Percentiles rank a stretch among this genome's conserved stretches.
Evolutionary conservation across 2,113 vertebrate genomes (phyloP).

Genomic region (Reinhardtius hippoglossoides): DNA sequence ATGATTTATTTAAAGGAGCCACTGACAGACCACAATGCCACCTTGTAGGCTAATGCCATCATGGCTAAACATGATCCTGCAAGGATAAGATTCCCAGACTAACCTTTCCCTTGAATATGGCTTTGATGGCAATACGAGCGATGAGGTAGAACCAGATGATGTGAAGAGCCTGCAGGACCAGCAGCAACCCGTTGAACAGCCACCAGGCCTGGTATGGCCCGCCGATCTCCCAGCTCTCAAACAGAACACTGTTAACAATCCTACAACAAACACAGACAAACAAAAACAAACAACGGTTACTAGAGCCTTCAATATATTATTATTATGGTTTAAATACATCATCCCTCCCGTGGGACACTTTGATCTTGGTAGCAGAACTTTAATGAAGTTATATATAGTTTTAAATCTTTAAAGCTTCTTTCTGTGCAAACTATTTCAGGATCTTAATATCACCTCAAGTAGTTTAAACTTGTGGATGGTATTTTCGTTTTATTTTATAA

Average conservation of each 20-base stretch:
- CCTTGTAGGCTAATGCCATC: not conserved
- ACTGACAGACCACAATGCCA: not conserved
- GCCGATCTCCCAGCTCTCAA: conserved; percentile 93
- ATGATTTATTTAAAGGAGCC: not conserved
- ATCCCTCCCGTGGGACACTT: too few species aligned
- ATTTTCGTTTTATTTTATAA: too few species aligned
- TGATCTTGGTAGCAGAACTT: not conserved
- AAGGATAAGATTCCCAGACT: conserved; percentile 3
- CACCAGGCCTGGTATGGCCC: conserved; percentile 94
- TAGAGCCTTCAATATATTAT: not conserved
- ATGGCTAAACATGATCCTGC: not conserved
- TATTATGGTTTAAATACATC: not conserved
- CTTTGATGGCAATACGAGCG: conserved; percentile 89
- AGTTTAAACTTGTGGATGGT: too few species aligned
- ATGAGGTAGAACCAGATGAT: conserved; percentile 95
- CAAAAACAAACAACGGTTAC: conserved; percentile 22
- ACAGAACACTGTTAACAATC: conserved; percentile 80
- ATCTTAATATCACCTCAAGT: too few species aligned
- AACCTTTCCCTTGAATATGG: conserved; percentile 91
- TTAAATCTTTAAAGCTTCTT: too few species aligned
- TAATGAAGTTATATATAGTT: too few species aligned
- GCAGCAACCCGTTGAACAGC: conserved; percentile 90
- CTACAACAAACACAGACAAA: conserved; percentile 46
- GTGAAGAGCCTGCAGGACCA: conserved; percentile 88
- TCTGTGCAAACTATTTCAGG: too few species aligned